Evolutionary conservation across 2,888 invertebrate genomes (phyloP).

Genomic region (Herminia tarsipennalis): DNA sequence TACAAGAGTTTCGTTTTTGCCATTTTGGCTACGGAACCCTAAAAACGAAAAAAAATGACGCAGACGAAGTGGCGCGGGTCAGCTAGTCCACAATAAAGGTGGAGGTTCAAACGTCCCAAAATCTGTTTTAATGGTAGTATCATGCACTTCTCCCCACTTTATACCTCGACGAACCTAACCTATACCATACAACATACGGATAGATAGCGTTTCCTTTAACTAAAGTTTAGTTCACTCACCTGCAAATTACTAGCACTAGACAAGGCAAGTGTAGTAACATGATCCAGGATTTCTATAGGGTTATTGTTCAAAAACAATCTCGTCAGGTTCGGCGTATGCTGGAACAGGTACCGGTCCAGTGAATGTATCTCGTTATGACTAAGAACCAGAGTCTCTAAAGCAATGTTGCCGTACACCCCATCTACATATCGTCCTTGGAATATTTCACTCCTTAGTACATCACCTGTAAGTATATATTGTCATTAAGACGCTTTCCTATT

Average conservation of each 20-base stretch:
- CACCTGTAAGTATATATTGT: slow-evolving; percentile 72
- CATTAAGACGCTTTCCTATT: neutral
- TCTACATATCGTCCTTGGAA: slow-evolving; percentile 88
- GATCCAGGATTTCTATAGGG: slow-evolving; percentile 86
- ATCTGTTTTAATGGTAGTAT: too few species aligned
- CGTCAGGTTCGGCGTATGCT: slow-evolving; percentile 87
- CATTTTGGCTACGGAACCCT: too few species aligned
- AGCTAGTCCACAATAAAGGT: too few species aligned
- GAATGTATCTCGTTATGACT: slow-evolving; percentile 88
- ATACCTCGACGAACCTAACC: too few species aligned
- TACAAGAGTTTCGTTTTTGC: too few species aligned
- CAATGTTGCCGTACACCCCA: slow-evolving; percentile 84
- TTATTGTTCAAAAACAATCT: slow-evolving; percentile 87
- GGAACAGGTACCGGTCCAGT: slow-evolving; percentile 86
- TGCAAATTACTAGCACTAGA: slow-evolving; percentile 82
- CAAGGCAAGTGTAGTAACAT: slow-evolving; percentile 85
- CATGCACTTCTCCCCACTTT: too few species aligned
- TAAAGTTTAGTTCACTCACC: slow-evolving; percentile 62
- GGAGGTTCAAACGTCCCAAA: too few species aligned
- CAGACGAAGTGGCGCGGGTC: too few species aligned
- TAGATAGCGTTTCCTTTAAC: too few species aligned
- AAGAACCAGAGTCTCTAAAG: slow-evolving; percentile 86
- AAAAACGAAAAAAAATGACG: too few species aligned
- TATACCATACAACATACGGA: too few species aligned
- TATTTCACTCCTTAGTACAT: slow-evolving; percentile 86